Evolutionary conservation across 2,797 vertebrate species (phyloP).

Genomic region (Myiotriccus ornatus): DNA sequence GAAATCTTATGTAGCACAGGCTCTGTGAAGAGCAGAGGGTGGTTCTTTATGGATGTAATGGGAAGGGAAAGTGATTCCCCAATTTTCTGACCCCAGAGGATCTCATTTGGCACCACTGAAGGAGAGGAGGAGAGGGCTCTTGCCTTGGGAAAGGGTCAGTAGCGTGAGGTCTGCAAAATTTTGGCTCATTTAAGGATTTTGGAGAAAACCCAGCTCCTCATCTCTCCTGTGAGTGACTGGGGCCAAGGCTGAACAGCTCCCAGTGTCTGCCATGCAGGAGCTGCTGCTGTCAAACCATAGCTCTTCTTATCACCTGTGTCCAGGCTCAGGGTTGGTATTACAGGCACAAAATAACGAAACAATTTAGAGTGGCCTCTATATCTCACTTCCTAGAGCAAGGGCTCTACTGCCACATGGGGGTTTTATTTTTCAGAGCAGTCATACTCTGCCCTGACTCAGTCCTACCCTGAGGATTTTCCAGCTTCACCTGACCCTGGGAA

Average conservation of each 20-base stretch:
- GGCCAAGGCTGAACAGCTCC: not conserved
- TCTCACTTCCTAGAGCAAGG: not conserved
- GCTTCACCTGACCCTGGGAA: not conserved
- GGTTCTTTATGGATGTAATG: not conserved
- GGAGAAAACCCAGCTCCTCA: rapidly evolving
- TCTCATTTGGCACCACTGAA: not conserved
- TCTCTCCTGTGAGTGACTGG: not conserved
- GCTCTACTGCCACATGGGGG: rapidly evolving
- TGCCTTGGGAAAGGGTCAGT: not conserved
- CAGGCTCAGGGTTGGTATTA: not conserved
- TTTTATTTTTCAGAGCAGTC: not conserved
- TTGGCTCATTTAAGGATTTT: not conserved
- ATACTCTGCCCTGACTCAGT: not conserved
- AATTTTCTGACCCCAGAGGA: not conserved
- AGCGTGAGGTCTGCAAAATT: not conserved
- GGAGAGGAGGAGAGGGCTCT: not conserved
- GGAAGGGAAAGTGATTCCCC: not conserved
- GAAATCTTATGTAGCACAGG: not conserved
- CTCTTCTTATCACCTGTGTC: not conserved
- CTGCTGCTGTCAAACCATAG: not conserved
- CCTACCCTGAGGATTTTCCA: not conserved
- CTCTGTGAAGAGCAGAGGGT: not conserved
- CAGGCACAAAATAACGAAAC: not conserved
- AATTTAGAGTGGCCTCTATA: not conserved
- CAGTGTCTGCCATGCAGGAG: not conserved